Conservation (phyloP, 2,113 vertebrate genomes). For the Copsychus sechellarum region DNA sequence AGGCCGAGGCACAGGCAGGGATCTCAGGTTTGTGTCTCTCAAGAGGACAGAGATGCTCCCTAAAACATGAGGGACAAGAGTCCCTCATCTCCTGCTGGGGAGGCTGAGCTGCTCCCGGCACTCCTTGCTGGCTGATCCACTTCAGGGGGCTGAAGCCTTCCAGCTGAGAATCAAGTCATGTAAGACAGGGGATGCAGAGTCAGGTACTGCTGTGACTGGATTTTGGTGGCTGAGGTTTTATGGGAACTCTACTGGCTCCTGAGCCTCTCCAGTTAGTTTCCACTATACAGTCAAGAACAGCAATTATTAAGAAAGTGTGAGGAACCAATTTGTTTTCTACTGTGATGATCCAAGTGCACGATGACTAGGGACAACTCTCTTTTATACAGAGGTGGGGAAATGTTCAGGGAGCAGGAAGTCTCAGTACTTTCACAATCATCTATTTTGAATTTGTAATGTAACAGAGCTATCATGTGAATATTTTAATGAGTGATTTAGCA, state of each 20-base stretch:
- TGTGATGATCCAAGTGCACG: not conserved
- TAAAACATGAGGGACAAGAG: accelerated
- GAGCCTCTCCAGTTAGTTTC: not conserved
- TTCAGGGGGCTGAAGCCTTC: not conserved
- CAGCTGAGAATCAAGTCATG: not conserved
- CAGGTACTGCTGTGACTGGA: not conserved
- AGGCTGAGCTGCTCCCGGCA: not conserved
- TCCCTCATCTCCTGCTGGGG: not conserved
- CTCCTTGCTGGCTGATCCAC: not conserved
- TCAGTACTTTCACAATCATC: not conserved
- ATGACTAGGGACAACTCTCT: not conserved
- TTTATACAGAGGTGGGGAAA: not conserved
- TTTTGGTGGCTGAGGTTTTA: not conserved
- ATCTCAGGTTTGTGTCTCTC: not conserved
- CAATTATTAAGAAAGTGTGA: not conserved
- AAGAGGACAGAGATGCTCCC: not conserved
- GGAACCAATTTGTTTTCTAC: not conserved
- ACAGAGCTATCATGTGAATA: not conserved
- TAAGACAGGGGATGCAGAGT: not conserved
- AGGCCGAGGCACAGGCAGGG: not conserved
- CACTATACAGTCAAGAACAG: not conserved
- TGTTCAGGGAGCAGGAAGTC: not conserved
- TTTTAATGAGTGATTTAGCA: not conserved
- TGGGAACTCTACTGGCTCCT: not conserved
- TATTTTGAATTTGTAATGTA: not conserved